Evolutionary conservation across 2,888 invertebrate species (phyloP).

Genomic region (Resseliella maxima): DNA sequence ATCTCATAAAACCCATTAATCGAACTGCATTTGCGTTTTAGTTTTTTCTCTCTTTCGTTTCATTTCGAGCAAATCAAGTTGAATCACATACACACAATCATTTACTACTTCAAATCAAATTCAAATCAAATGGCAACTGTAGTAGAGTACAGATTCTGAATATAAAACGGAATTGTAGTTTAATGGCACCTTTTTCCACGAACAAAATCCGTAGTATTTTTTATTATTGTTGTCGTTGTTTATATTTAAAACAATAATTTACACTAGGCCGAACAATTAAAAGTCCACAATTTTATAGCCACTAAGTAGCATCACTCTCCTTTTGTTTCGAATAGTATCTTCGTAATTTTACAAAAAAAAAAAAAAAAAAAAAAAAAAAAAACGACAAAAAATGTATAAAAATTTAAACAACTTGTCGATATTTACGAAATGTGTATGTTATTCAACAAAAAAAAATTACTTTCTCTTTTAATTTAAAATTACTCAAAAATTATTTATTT

Average conservation of each 20-base stretch:
- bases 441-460: constrained; percentile 1
- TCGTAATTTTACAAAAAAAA: neutral
- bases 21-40: neutral
- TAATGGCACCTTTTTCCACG: neutral
- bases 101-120: neutral
- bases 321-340: too few relatives aligned
- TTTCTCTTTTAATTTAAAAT: constrained; percentile 16
- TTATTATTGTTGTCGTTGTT: too few relatives aligned
- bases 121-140: constrained; percentile 35
- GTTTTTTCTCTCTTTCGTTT: neutral
- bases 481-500: constrained; percentile 9
- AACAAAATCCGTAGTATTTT: neutral
- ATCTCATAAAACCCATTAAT: neutral
- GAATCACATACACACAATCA: constrained; percentile 34
- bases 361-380: neutral
- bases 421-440: constrained; percentile 21
- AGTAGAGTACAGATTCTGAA: too few relatives aligned
- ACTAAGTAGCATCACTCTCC: neutral
- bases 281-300: neutral
- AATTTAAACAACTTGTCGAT: too few relatives aligned
- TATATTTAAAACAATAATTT: neutral
- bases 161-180: neutral
- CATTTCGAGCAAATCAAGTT: neutral
- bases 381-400: neutral
- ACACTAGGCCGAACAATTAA: neutral